phyloP scores from a whole-genome alignment of 2,113 vertebrate genomes.

The Sapajus apella region DNA sequence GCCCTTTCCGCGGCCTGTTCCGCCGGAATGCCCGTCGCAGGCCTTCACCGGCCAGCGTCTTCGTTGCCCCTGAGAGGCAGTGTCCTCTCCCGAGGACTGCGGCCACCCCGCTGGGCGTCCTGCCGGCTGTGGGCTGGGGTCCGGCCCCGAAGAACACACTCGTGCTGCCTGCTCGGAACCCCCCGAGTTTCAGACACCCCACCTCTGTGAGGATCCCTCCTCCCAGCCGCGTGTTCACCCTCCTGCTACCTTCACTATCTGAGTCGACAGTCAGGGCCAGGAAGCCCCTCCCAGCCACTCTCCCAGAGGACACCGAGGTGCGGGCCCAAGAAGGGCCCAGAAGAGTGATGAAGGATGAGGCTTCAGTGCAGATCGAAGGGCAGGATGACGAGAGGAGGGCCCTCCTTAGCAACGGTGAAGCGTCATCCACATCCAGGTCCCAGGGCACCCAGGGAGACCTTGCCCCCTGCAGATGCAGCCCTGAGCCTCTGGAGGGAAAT shows the following conservation, averaged over 20 bases:
- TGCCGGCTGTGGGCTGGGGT: background rate
- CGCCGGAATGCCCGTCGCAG: rapidly evolving
- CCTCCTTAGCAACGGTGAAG: rapidly evolving
- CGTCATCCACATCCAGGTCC: rapidly evolving
- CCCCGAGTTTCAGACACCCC: rapidly evolving
- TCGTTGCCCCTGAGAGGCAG: rapidly evolving
- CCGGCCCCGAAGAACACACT: no score
- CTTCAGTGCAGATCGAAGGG: rapidly evolving
- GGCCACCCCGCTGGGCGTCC: background rate
- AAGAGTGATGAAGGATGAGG: rapidly evolving
- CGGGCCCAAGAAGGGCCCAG: background rate
- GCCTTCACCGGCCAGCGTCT: background rate
- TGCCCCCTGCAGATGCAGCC: rapidly evolving
- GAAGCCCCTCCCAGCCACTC: rapidly evolving
- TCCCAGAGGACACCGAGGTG: background rate
- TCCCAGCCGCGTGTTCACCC: rapidly evolving
- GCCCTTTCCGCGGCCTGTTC: no score
- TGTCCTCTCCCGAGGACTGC: rapidly evolving
- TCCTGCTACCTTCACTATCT: rapidly evolving
- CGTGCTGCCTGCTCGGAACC: rapidly evolving
- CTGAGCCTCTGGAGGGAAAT: background rate
- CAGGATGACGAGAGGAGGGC: background rate
- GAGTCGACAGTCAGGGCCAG: background rate
- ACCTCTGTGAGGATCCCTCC: background rate
- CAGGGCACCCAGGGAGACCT: background rate